Evolutionary conservation across 2,888 invertebrate genomes (phyloP), one percentile per base, ranked within the genome.

Genomic region (Sclerodermus sp.): DNA sequence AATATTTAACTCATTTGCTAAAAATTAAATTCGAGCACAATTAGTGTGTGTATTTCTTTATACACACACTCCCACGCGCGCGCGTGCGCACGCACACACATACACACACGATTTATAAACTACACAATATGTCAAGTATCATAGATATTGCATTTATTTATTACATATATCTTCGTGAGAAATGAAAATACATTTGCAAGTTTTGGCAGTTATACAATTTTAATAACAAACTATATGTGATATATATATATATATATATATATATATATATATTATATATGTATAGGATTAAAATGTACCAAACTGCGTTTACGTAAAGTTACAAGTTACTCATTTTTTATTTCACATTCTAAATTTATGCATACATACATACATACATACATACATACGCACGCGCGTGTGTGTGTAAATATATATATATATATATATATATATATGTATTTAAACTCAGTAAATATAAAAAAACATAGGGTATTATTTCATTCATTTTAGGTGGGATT

Each of bases 401-500:
- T n/a, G n/a, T n/a, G n/a, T n/a, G n/a, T n/a, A n/a, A n/a, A n/a
- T n/a, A n/a, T n/a, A n/a, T n/a, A n/a, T n/a, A n/a, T n/a, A n/a
- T n/a, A 23, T 23, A 23, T 23, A 23, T 8, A 67, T 67, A 14
- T 14, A n/a, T 36, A 14, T 36, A 5, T 23, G 8, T 23, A 23
- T 23, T 50, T 62, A 56, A 73, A 73, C 67, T 67, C 71, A 70
- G 69, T 68, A 67, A 69, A 68, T 75, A 75, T 71, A 73, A 60
- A 64, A 52, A 76, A 74, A 73, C 70, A 67, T 71, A 73, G 70
- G 70, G 68, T 75, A 70, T 70, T 71, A 71, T 64, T 71, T 68
- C 67, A 53, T 70, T 68, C 71, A 70, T 64, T 67, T 67, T 73
- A 73, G 74, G 71, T 76, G 70, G 71, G 72, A 71, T 69, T 60